phyloP scores from a whole-genome alignment of 1,140 invertebrate species.

The Drosophila dunni region DNA sequence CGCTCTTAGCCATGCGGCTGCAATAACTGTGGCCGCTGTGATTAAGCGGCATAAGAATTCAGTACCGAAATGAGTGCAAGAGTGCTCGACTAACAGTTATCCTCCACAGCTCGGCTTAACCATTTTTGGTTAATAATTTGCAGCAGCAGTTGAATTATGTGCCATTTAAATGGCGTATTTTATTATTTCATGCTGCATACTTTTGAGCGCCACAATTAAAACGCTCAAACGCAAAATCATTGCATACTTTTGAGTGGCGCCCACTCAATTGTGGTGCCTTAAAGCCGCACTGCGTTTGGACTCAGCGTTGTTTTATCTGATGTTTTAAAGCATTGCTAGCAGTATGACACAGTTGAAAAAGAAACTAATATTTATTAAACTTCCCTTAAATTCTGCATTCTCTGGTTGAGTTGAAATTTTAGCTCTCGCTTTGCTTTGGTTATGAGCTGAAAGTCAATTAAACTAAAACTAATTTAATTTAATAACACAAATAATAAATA shows the following conservation, averaged over 20 bases:
- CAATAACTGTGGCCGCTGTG: slow-evolving; percentile 46
- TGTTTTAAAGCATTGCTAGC: neutral
- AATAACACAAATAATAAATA: slow-evolving; percentile 4
- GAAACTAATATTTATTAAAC: neutral
- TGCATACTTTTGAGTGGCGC: neutral
- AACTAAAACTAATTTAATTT: slow-evolving; percentile 9
- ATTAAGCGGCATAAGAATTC: slow-evolving; percentile 39
- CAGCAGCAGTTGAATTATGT: neutral
- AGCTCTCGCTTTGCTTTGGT: too few relatives aligned
- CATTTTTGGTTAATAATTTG: neutral
- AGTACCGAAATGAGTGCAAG: neutral
- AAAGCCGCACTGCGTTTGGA: too few relatives aligned
- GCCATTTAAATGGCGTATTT: neutral
- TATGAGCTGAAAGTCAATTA: neutral
- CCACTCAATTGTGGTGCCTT: slow-evolving; percentile 1
- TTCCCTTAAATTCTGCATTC: too few relatives aligned
- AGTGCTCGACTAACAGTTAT: neutral
- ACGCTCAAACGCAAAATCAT: neutral
- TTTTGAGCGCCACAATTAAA: neutral
- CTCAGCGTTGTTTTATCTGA: neutral
- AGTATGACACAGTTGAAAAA: neutral
- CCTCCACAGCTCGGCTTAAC: neutral
- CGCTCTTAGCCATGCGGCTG: slow-evolving; percentile 38
- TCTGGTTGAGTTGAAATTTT: too few relatives aligned
- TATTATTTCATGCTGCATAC: neutral